phyloP scores from a whole-genome alignment of 2,888 invertebrate genomes.

The Graphium colonna region DNA sequence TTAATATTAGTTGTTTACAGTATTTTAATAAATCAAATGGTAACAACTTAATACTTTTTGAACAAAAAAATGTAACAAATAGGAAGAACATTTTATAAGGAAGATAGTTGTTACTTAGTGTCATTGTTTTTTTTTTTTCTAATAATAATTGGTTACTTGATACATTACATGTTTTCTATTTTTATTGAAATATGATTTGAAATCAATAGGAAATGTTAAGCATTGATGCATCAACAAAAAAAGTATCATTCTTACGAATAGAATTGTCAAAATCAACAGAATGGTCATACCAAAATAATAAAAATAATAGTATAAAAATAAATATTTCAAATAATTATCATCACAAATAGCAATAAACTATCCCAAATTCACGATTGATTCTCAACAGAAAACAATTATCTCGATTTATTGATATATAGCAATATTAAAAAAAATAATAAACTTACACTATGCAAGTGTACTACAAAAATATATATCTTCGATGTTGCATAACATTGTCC shows the following conservation, averaged over 20 bases:
- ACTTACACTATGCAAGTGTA: constrained; percentile 33
- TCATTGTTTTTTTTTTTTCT: neutral
- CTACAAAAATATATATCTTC: constrained; percentile 45
- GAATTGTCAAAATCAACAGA: constrained; percentile 23
- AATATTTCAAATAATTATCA: constrained; percentile 15
- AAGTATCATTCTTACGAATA: constrained; percentile 8
- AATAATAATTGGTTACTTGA: neutral
- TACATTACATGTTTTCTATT: neutral
- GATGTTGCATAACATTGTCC: constrained; percentile 24
- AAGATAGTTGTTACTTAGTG: neutral
- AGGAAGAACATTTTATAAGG: neutral
- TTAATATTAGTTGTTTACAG: constrained; percentile 1
- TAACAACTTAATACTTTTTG: too few relatives aligned
- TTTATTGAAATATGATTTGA: neutral
- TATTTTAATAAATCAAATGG: neutral
- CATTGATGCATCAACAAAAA: constrained; percentile 1
- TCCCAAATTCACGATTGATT: constrained; percentile 6
- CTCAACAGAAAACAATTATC: constrained; percentile 16
- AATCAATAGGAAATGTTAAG: neutral
- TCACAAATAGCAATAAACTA: constrained; percentile 25
- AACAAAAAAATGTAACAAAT: too few relatives aligned
- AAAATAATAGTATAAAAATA: constrained; percentile 29
- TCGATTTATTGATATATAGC: constrained; percentile 29
- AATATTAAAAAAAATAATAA: constrained; percentile 36
- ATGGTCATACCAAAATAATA: constrained; percentile 22